These are phyloP conservation scores for Amblyopsis hoosieri DNA, from an alignment of 2,797 vertebrate species.

Conservation along the genomic window DNA sequence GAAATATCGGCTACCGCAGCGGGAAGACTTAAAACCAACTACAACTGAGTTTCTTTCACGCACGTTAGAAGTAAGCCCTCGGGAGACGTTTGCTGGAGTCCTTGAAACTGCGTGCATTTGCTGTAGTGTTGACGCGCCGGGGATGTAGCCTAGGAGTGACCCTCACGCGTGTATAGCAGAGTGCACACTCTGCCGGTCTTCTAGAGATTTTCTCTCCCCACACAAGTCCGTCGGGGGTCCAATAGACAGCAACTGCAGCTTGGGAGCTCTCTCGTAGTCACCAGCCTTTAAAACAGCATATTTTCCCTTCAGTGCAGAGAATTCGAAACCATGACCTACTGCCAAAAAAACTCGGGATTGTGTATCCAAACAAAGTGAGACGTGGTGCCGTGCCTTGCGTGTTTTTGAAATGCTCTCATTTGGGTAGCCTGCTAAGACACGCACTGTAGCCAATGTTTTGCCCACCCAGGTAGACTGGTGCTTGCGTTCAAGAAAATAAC, in stretches of 20 bases:
- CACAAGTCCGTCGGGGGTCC: slow-evolving; percentile 48
- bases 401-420: slow-evolving; percentile 45
- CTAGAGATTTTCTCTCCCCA: neutral
- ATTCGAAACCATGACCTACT: slow-evolving; percentile 4
- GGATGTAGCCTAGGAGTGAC: slow-evolving; percentile 40
- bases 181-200: slow-evolving; percentile 36
- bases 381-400: slow-evolving; percentile 10
- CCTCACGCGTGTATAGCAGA: slow-evolving; percentile 35
- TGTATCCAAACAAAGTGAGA: neutral
- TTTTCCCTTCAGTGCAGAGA: neutral
- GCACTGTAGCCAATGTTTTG: slow-evolving; percentile 43
- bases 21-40: slow-evolving; percentile 16
- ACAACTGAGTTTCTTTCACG: slow-evolving; percentile 21
- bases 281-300: neutral
- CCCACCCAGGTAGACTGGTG: slow-evolving; percentile 63
- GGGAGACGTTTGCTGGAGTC: slow-evolving; percentile 36
- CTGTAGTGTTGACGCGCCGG: slow-evolving; percentile 26
- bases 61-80: slow-evolving; percentile 32
- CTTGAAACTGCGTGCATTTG: slow-evolving; percentile 42
- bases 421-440: slow-evolving; percentile 61
- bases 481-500: slow-evolving; percentile 18
- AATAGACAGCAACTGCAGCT: slow-evolving; percentile 47
- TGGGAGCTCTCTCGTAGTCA: slow-evolving; percentile 24
- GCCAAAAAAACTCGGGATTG: slow-evolving; percentile 4
- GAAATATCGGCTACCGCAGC: slow-evolving; percentile 5